Percentiles rank a stretch among this genome's conserved stretches.
These are phyloP conservation scores for Oscheius myriophilus DNA, from an alignment of 2,888 invertebrate genomes.

Conservation along the genomic window DNA sequence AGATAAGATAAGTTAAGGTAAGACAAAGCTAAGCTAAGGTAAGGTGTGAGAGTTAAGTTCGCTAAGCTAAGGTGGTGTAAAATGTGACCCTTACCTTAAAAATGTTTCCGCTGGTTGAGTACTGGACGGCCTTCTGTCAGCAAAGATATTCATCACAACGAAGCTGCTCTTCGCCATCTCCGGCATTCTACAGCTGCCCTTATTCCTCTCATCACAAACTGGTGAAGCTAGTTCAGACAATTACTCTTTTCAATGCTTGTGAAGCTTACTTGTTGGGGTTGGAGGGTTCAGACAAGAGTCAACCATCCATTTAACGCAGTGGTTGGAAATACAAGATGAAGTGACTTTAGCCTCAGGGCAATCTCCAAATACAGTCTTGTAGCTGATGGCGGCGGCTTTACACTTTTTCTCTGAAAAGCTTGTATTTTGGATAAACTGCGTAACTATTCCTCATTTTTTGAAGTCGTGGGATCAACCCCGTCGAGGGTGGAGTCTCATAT, in stretches of 20 bases:
- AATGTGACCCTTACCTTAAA: background rate
- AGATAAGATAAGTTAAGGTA: no score
- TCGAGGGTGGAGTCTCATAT: background rate
- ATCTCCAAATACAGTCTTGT: slow-evolving; percentile 13
- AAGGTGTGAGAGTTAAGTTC: no score
- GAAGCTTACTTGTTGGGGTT: slow-evolving; percentile 20
- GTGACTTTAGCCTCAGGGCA: slow-evolving; percentile 30
- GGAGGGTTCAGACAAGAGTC: slow-evolving; percentile 24
- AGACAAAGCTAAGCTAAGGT: no score
- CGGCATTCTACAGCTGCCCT: background rate
- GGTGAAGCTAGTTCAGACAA: slow-evolving; percentile 7
- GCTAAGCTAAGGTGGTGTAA: background rate
- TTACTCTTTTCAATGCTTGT: background rate
- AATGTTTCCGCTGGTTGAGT: background rate
- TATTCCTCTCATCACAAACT: slow-evolving; percentile 17
- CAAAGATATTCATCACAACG: no score
- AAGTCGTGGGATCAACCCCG: background rate
- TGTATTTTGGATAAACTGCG: background rate
- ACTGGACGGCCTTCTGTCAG: no score
- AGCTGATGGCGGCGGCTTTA: slow-evolving; percentile 10
- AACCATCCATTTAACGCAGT: slow-evolving; percentile 27
- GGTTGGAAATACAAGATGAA: slow-evolving; percentile 28
- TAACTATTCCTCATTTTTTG: background rate
- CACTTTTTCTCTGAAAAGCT: slow-evolving; percentile 28
- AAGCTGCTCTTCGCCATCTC: background rate